Conservation (phyloP, 2,888 invertebrate species). For the Hypercompe scribonia region DNA sequence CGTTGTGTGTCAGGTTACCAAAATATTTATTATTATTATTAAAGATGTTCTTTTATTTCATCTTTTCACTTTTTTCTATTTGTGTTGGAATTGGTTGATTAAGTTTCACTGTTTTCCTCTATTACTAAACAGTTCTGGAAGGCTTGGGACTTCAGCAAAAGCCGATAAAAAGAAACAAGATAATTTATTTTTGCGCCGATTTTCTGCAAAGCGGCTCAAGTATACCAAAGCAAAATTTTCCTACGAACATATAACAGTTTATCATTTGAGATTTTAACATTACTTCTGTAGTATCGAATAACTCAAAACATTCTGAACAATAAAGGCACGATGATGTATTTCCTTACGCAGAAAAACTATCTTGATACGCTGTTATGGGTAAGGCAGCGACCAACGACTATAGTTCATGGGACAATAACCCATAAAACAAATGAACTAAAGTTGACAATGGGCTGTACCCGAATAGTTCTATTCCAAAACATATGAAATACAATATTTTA, state of each 20-base stretch:
- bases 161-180: neutral
- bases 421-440: neutral
- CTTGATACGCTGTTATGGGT: neutral
- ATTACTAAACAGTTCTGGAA: neutral
- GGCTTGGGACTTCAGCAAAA: too few relatives aligned
- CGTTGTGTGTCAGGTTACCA: too few relatives aligned
- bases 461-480: slow-evolving; percentile 10
- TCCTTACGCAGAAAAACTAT: neutral
- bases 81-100: neutral
- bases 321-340: neutral
- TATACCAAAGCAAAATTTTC: neutral
- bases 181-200: neutral
- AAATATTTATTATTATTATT: too few relatives aligned
- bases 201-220: neutral
- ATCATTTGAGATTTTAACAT: neutral
- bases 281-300: neutral
- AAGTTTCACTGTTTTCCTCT: too few relatives aligned
- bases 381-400: neutral
- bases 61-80: neutral
- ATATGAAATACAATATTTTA: slow-evolving; percentile 38
- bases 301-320: neutral
- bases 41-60: too few relatives aligned
- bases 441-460: slow-evolving; percentile 15
- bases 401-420: neutral
- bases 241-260: neutral